phyloP scores from a whole-genome alignment of 2,888 invertebrate genomes.

The Aphodius granarius region DNA sequence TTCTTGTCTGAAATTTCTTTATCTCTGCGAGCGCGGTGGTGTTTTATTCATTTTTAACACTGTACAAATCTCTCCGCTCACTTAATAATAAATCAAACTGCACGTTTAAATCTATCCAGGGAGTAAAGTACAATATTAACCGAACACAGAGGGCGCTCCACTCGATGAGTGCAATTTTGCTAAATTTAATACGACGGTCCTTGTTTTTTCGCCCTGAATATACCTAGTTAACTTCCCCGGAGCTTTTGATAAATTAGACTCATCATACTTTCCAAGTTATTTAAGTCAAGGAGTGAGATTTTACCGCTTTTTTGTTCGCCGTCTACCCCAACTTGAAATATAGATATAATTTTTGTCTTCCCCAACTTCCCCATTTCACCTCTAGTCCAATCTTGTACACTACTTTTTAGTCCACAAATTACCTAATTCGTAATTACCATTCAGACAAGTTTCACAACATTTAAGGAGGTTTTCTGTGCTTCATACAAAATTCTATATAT shows the following conservation, averaged over 20 bases:
- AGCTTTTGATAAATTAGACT: conserved; percentile 34
- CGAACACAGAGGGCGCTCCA: not conserved
- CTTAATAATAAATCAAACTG: conserved; percentile 8
- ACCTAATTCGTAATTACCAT: not conserved
- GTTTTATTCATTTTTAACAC: not conserved
- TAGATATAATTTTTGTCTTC: conserved; percentile 27
- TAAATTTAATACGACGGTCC: conserved; percentile 24
- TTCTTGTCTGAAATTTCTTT: conserved; percentile 52
- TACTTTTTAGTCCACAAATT: not conserved
- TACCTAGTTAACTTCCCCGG: conserved; percentile 32
- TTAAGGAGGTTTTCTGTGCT: not conserved
- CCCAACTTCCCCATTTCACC: conserved; percentile 1
- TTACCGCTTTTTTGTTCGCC: conserved; percentile 21
- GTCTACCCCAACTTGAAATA: conserved; percentile 11
- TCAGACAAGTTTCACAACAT: not conserved
- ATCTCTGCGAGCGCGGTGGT: conserved; percentile 36
- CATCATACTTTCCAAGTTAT: conserved; percentile 34
- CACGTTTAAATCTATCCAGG: conserved; percentile 4
- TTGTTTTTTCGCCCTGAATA: conserved; percentile 28
- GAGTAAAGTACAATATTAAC: conserved; percentile 9
- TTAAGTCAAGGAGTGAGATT: conserved; percentile 27
- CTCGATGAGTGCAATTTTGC: conserved; percentile 28
- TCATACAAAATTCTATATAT: not conserved
- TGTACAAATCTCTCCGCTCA: conserved; percentile 34
- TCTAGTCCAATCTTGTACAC: not conserved